Evolutionary conservation across 2,113 vertebrate species (phyloP).

Genomic region (Colossoma macropomum): DNA sequence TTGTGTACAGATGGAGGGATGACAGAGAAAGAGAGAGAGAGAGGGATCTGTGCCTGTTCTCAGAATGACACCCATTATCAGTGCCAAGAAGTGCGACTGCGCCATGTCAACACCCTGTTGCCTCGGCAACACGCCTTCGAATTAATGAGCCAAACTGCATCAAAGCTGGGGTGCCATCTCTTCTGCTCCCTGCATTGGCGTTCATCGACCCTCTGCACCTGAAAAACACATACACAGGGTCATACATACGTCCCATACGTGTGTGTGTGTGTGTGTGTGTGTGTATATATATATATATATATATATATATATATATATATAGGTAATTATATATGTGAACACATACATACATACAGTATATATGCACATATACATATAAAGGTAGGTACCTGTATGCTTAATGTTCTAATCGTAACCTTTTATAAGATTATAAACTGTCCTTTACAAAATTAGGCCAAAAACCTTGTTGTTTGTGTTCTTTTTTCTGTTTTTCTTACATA

Average conservation of each 20-base stretch:
- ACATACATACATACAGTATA: neutral
- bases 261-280: constrained; percentile 32
- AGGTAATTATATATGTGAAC: too few species aligned
- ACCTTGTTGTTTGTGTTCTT: neutral
- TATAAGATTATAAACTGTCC: too few species aligned
- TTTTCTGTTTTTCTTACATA: neutral
- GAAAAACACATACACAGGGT: constrained; percentile 41
- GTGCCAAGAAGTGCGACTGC: constrained; percentile 61
- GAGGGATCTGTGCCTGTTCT: constrained; percentile 51
- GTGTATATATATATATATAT: too few species aligned
- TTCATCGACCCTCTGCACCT: constrained; percentile 53
- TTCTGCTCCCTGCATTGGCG: constrained; percentile 41
- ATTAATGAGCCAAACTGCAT: constrained; percentile 65
- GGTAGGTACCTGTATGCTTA: too few species aligned
- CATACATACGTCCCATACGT: neutral
- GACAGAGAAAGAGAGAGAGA: constrained; percentile 63
- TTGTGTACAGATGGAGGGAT: constrained; percentile 61
- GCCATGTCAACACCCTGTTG: constrained; percentile 74
- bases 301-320: neutral
- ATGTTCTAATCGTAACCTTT: too few species aligned
- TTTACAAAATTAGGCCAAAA: too few species aligned
- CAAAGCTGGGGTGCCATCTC: constrained; percentile 49
- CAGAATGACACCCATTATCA: constrained; percentile 70
- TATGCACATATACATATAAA: too few species aligned
- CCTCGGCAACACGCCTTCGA: constrained; percentile 67